These are phyloP conservation scores for Phataginus tetradactyla DNA, from an alignment of 2,797 vertebrate genomes.

Conservation along the genomic window DNA sequence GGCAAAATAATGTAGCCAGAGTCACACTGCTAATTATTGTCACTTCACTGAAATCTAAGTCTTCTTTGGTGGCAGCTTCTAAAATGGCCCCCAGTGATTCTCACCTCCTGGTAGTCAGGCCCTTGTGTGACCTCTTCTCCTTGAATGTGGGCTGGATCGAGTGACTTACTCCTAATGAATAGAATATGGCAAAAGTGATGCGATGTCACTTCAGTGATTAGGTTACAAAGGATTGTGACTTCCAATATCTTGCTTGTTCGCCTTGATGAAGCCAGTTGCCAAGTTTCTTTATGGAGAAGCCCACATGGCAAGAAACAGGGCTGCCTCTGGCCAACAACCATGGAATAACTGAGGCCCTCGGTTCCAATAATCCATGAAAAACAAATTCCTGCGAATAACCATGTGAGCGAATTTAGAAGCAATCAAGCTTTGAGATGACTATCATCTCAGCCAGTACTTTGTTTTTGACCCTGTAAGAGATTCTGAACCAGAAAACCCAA, in stretches of 20 bases:
- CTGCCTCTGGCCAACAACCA: slow-evolving; percentile 1
- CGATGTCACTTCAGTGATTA: neutral
- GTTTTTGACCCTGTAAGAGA: neutral
- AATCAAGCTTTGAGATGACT: neutral
- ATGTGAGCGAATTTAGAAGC: neutral
- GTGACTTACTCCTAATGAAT: neutral
- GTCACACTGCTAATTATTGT: neutral
- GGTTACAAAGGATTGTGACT: neutral
- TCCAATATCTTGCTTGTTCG: neutral
- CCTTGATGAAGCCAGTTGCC: slow-evolving; percentile 11
- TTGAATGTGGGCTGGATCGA: neutral
- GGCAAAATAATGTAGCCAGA: neutral
- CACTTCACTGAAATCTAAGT: slow-evolving; percentile 22
- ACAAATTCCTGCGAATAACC: slow-evolving; percentile 4
- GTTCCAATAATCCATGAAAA: neutral
- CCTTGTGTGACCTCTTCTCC: neutral
- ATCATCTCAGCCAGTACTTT: neutral
- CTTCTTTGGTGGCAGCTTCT: neutral
- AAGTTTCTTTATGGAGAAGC: neutral
- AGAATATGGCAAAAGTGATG: neutral
- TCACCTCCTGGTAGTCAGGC: neutral
- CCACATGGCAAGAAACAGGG: neutral
- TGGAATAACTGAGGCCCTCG: neutral
- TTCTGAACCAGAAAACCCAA: neutral
- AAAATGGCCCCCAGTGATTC: slow-evolving; percentile 1